phyloP scores from a whole-genome alignment of 2,888 invertebrate genomes.

The Nasonia oneida region DNA sequence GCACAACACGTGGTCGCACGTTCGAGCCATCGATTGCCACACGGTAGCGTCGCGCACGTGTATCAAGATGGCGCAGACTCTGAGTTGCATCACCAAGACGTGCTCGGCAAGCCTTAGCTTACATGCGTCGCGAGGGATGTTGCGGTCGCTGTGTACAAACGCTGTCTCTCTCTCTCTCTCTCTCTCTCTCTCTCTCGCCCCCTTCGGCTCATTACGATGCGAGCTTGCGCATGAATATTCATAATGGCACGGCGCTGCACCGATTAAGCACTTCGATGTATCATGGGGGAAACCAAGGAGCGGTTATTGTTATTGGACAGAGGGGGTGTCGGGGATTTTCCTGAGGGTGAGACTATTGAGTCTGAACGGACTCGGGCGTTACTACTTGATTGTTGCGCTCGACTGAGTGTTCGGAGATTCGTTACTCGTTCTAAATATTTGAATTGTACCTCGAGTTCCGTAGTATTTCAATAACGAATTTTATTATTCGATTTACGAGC shows the following conservation, averaged over 20 bases:
- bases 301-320: conserved; percentile 11
- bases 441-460: background rate
- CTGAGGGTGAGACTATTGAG: background rate
- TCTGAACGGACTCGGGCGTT: conserved; percentile 28
- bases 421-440: background rate
- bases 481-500: background rate
- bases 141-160: conserved; percentile 2
- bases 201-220: background rate
- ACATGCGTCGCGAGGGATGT: conserved; percentile 21
- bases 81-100: conserved; percentile 48
- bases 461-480: background rate
- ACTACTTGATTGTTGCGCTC: conserved; percentile 27
- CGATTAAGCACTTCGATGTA: conserved; percentile 48
- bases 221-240: conserved; percentile 56
- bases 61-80: conserved; percentile 26
- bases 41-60: conserved; percentile 18
- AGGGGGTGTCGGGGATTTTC: background rate
- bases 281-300: background rate
- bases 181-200: background rate
- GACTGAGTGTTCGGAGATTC: background rate
- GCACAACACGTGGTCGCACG: conserved; percentile 26
- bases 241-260: conserved; percentile 25
- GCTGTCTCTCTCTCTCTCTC: background rate
- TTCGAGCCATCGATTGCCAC: conserved; percentile 42
- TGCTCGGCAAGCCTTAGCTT: conserved; percentile 27